Evolutionary conservation across 2,888 invertebrate species (phyloP), one percentile per base, ranked within the genome.

Genomic region (Mesopsocus fuscifrons): DNA sequence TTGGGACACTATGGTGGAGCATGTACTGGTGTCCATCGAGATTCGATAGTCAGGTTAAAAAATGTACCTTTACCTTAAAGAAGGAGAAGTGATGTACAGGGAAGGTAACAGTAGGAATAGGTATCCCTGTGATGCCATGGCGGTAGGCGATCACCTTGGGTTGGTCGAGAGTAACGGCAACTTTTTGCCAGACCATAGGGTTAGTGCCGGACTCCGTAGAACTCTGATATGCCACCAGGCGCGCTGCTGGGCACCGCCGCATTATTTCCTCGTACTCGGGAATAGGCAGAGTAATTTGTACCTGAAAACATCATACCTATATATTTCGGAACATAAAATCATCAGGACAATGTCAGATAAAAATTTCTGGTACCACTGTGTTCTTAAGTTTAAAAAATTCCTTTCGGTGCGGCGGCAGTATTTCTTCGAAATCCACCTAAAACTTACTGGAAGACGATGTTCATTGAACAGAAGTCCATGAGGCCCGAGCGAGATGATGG

Each of bases 31-130:
- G n/a, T n/a, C n/a, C n/a, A n/a, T n/a, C n/a, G n/a, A n/a, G n/a
- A n/a, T n/a, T n/a, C n/a, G n/a, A n/a, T n/a, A n/a, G n/a, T n/a
- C n/a, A n/a, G n/a, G n/a, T n/a, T n/a, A n/a, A n/a, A n/a, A n/a
- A n/a, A n/a, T n/a, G n/a, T n/a, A n/a, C n/a, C n/a, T n/a, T 26
- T 26, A 26, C 50, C 47, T 53, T 52, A 41, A 55, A 55, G 44
- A 54, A 55, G 22, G 52, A 54, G 41, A 55, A 55, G 41, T 55
- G 55, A 17, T 44, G 45, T 4, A 55, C 54, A 8, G 49, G 45
- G 46, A 55, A 54, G 2, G 49, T 46, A 2, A 54, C 49, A 3
- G 49, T 45, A 6, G 44, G 46, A 2, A 47, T 21, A 9, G 32
- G 41, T 3, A 34, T 13, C n/a, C 49, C 48, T 26, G 35, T 21